Base-by-base conservation (phyloP, 2,113 vertebrate species). In the Xiphophorus couchianus region DNA sequence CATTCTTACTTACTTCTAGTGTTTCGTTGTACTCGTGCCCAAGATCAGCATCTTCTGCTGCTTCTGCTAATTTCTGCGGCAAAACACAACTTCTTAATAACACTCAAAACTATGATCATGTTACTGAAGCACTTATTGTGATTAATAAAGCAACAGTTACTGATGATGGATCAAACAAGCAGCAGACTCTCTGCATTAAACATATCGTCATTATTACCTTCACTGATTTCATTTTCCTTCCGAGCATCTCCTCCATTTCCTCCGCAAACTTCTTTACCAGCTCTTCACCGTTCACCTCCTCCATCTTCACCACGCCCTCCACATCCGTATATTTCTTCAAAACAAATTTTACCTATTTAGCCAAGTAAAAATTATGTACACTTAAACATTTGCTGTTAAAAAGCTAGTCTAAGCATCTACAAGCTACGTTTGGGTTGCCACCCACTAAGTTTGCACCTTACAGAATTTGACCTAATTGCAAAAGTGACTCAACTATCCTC, bases 221-320 rank as follows among this genome's bases (percentile, higher is more conserved):
- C 3, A 98, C 96, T 0, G 97, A 97, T 87, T 97, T 96, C 14
- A 97, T 97, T 86, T 99, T 99, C 84, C 97, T 95, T 72, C 93
- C 94, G 5, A 99, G 95, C 97, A 98, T 99, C 80, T 89, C 94
- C 89, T 98, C 96, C 98, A 99, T 99, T 90, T 97, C 96, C 77
- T 97, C 95, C 0, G 97, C 97, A 91, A 98, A 97, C 84, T 93
- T 96, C 89, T 92, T 96, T 77, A 97, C 97, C 82, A 99, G 94
- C 79, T 96, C 95, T 79, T 95, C 82, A n/a, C 98, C 98, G 0
- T 97, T 94, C 84, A 99, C 96, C 82, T 97, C 97, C 86, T 96
- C 90, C 39, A 99, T 96, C 86, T 93, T 96, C 91, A 99, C 92
- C 27, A 93, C 93, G 2, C 95, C 84, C 84, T 99, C 96, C 31